Percentiles rank a stretch among this genome's conserved stretches.
These are phyloP conservation scores for Leptosomus discolor DNA, from an alignment of 2,113 vertebrate genomes.

Conservation along the genomic window DNA sequence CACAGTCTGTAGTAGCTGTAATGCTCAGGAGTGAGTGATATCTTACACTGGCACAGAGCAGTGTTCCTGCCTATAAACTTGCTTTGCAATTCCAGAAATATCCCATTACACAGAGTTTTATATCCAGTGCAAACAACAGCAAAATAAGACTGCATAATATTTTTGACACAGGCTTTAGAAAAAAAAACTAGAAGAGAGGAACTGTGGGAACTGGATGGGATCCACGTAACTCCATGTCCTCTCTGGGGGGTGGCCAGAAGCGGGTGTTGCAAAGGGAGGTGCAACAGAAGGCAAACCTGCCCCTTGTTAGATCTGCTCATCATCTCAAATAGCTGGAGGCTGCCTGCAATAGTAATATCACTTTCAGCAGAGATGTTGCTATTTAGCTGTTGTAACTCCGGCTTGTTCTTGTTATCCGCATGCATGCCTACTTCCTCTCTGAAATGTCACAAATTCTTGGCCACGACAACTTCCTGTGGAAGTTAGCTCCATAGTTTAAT, in stretches of 20 bases:
- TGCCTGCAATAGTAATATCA: not conserved
- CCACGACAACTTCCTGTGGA: not conserved
- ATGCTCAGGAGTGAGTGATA: not conserved
- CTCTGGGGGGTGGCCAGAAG: not conserved
- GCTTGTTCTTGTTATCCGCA: not conserved
- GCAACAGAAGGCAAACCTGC: not conserved
- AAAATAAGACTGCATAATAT: not conserved
- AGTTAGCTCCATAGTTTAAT: not conserved
- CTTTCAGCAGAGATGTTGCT: not conserved
- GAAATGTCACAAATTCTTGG: conserved; percentile 45
- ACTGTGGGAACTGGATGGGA: not conserved
- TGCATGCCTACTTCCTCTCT: not conserved
- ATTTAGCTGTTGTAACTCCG: not conserved
- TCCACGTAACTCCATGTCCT: fast-evolving
- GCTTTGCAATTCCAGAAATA: not conserved
- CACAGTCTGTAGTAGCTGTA: not conserved
- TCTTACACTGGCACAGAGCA: conserved; percentile 10
- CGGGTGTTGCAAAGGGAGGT: not conserved
- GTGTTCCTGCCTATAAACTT: not conserved
- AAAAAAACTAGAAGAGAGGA: not conserved
- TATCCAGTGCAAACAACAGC: not conserved
- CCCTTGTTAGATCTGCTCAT: not conserved
- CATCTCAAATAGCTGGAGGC: not conserved
- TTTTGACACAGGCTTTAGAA: not conserved
- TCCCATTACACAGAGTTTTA: not conserved